These are phyloP conservation scores for Chrosomus eos DNA, from an alignment of 2,797 vertebrate genomes.

Conservation along the genomic window DNA sequence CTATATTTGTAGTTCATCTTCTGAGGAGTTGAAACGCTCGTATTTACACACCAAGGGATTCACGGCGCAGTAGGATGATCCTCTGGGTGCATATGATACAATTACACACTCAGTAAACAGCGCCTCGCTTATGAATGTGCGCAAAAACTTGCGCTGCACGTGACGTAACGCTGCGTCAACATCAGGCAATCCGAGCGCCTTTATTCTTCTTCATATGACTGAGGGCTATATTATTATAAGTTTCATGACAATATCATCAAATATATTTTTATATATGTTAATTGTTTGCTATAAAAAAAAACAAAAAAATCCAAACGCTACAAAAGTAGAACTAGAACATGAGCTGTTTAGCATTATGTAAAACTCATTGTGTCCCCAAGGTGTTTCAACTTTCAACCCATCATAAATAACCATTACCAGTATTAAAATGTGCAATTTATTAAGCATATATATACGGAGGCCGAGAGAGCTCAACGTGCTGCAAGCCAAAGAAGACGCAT, in stretches of 20 bases:
- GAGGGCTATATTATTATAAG: background rate
- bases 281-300: no score
- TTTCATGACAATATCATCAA: background rate
- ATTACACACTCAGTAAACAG: slow-evolving; percentile 46
- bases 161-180: slow-evolving; percentile 47
- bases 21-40: slow-evolving; percentile 46
- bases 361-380: background rate
- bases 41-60: slow-evolving; percentile 55
- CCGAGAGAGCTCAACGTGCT: no score
- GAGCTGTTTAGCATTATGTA: background rate
- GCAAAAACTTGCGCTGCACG: slow-evolving; percentile 15
- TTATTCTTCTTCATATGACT: background rate
- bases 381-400: background rate
- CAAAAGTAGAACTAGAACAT: background rate
- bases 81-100: slow-evolving; percentile 51
- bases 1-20: slow-evolving; percentile 54
- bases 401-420: background rate
- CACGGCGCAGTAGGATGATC: slow-evolving; percentile 30
- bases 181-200: slow-evolving; percentile 15
- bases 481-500: no score
- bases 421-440: background rate
- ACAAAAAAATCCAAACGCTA: background rate
- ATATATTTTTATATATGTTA: no score
- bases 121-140: background rate
- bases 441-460: no score